A percentile compares a stretch with the other conserved stretches of the same genome.
Conservation (phyloP, 2,888 invertebrate genomes). For the Microplitis manilae region DNA sequence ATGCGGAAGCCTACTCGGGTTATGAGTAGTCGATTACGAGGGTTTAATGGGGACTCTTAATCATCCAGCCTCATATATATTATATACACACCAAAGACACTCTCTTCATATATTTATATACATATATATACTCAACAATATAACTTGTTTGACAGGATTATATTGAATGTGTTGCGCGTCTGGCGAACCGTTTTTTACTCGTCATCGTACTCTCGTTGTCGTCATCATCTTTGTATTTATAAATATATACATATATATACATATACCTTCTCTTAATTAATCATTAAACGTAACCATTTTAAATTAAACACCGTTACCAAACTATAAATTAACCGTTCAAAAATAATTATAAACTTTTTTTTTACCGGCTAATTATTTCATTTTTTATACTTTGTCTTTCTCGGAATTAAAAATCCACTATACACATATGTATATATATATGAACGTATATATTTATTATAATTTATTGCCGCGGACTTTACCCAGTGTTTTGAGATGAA, state of each 20-base stretch:
- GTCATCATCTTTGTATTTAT: slow-evolving; percentile 19
- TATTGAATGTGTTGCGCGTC: not conserved
- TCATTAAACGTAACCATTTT: not conserved
- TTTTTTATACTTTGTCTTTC: not conserved
- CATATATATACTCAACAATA: slow-evolving; percentile 1
- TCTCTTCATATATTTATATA: not conserved
- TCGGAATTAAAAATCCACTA: not conserved
- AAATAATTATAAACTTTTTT: not conserved
- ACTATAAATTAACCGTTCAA: not conserved
- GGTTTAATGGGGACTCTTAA: slow-evolving; percentile 37
- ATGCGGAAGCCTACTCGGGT: slow-evolving; percentile 49
- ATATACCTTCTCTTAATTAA: not conserved
- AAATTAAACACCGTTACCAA: not conserved
- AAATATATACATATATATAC: slow-evolving; percentile 9
- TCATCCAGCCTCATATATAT: slow-evolving; percentile 27
- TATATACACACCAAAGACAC: not conserved
- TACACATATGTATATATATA: too few species aligned
- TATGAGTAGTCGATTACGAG: slow-evolving; percentile 59
- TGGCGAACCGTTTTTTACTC: slow-evolving; percentile 43
- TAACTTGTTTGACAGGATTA: slow-evolving; percentile 17
- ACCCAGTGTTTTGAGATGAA: too few species aligned
- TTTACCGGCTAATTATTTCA: not conserved
- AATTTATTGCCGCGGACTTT: too few species aligned
- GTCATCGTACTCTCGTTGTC: slow-evolving; percentile 45
- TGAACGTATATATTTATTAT: too few species aligned